Percentiles rank a stretch among this genome's conserved stretches.
Conservation (phyloP, 2,888 invertebrate species). For the Cheilosia vernalis region DNA sequence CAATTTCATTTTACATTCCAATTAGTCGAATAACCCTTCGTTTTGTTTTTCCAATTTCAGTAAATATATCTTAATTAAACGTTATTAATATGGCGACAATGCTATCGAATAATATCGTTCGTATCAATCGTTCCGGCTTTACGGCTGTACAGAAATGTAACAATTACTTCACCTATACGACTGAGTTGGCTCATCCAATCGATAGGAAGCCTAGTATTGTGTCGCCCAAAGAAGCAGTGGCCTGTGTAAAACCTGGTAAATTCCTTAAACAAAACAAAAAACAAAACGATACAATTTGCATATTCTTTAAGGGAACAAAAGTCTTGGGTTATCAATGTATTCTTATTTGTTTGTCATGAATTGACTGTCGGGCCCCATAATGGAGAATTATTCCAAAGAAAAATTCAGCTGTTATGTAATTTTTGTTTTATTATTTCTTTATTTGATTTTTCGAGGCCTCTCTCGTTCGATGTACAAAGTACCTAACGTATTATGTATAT, state of each 20-base stretch:
- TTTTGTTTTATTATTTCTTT: background rate
- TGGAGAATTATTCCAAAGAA: background rate
- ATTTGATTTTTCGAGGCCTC: constrained; percentile 18
- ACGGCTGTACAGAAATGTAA: constrained; percentile 77
- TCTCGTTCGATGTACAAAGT: constrained; percentile 17
- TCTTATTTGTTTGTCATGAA: too few species aligned
- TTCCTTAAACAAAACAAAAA: constrained; percentile 51
- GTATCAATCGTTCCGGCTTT: constrained; percentile 57
- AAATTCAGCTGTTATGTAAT: constrained; percentile 51
- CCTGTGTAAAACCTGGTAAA: constrained; percentile 92
- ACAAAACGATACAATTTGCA: constrained; percentile 2
- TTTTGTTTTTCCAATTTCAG: constrained; percentile 38
- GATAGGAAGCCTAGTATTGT: constrained; percentile 89
- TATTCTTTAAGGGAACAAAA: background rate
- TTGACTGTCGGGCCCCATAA: too few species aligned
- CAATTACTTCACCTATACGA: constrained; percentile 89
- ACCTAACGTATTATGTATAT: too few species aligned
- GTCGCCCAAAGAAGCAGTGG: constrained; percentile 90
- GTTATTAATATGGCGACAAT: constrained; percentile 66
- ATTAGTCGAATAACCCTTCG: constrained; percentile 2
- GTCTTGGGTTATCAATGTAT: background rate
- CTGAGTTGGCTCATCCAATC: constrained; percentile 92
- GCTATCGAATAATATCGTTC: constrained; percentile 64
- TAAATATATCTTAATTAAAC: constrained; percentile 27
- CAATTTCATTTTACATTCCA: constrained; percentile 5